These are phyloP conservation scores for Nymphalis c-album DNA, from an alignment of 2,888 invertebrate genomes.

Conservation along the genomic window DNA sequence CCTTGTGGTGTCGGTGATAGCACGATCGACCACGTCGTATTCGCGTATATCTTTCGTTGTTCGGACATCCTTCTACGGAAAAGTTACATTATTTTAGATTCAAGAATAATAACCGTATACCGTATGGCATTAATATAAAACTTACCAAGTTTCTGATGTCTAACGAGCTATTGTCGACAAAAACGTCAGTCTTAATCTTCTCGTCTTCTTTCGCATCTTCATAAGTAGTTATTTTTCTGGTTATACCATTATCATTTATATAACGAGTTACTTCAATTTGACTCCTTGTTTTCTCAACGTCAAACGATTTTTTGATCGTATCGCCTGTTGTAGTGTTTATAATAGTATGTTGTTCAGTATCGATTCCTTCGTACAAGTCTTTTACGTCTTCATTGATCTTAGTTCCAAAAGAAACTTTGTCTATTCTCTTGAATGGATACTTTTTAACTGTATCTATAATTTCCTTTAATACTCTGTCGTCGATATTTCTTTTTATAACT, in stretches of 20 bases:
- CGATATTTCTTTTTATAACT: slow-evolving; percentile 73
- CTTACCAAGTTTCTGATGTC: slow-evolving; percentile 80
- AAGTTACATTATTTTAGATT: not conserved
- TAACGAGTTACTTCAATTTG: slow-evolving; percentile 78
- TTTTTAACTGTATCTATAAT: slow-evolving; percentile 77
- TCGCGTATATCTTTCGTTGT: slow-evolving; percentile 74
- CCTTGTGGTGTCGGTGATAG: slow-evolving; percentile 71
- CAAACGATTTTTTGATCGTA: slow-evolving; percentile 70
- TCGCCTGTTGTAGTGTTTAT: slow-evolving; percentile 64
- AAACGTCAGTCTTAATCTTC: slow-evolving; percentile 75
- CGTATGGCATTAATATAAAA: slow-evolving; percentile 26
- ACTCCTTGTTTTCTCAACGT: slow-evolving; percentile 73
- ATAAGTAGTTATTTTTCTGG: slow-evolving; percentile 74
- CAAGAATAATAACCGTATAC: too few species aligned
- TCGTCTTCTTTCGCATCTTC: slow-evolving; percentile 79
- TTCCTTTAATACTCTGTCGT: slow-evolving; percentile 71
- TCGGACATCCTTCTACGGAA: slow-evolving; percentile 72
- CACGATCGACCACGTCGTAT: slow-evolving; percentile 77
- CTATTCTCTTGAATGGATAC: slow-evolving; percentile 76
- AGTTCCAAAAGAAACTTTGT: slow-evolving; percentile 78
- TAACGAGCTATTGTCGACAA: slow-evolving; percentile 76
- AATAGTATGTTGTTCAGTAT: slow-evolving; percentile 68
- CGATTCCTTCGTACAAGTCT: slow-evolving; percentile 75
- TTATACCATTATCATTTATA: slow-evolving; percentile 75
- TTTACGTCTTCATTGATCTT: slow-evolving; percentile 83